phyloP scores from a whole-genome alignment of 2,888 invertebrate genomes.

The Folsomia candida region DNA sequence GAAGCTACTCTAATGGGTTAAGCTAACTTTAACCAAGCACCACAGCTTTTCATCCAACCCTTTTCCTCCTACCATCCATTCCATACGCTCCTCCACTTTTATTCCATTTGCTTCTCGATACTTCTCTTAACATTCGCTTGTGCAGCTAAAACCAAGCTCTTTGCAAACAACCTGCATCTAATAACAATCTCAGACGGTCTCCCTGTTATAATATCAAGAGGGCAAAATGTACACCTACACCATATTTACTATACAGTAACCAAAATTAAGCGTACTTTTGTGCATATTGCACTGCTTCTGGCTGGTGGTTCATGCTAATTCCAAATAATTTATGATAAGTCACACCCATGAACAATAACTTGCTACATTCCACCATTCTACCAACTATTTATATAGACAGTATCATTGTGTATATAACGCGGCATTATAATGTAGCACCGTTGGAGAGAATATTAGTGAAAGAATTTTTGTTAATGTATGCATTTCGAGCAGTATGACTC shows the following conservation, averaged over 20 bases:
- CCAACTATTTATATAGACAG: background rate
- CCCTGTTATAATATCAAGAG: no score
- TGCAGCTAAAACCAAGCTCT: background rate
- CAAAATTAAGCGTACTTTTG: background rate
- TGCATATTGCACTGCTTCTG: background rate
- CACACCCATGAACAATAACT: background rate
- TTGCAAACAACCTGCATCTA: no score
- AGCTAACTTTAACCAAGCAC: background rate
- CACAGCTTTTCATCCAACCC: background rate
- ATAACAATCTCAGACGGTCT: no score
- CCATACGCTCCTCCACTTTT: no score
- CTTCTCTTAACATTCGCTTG: no score
- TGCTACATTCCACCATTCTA: background rate
- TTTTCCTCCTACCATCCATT: background rate
- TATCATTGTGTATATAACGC: background rate
- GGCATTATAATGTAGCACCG: no score
- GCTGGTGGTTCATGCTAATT: background rate
- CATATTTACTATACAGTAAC: no score
- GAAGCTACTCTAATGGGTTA: slow-evolving; percentile 5
- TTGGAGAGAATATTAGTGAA: background rate
- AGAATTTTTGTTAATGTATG: no score
- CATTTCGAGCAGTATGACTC: no score
- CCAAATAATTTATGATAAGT: background rate
- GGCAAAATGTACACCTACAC: no score
- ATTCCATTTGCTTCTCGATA: no score